Evolutionary conservation across 2,797 vertebrate genomes (phyloP).

Genomic region (Halcyon smyrnensis): DNA sequence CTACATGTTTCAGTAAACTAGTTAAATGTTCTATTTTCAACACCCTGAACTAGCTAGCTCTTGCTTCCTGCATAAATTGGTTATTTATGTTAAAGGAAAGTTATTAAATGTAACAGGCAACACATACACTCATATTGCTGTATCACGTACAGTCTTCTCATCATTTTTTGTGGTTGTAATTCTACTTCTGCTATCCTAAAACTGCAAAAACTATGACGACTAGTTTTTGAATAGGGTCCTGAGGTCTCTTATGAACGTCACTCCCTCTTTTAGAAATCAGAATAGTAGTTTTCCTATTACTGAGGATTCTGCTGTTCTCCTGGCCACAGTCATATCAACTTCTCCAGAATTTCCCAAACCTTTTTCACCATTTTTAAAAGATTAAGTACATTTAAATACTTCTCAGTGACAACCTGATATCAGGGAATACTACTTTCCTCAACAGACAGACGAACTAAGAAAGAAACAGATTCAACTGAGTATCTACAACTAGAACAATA

Average conservation of each 20-base stretch:
- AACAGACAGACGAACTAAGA: fast-evolving
- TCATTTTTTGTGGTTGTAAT: background rate
- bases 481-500: background rate
- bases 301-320: background rate
- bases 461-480: background rate
- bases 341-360: background rate
- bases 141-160: background rate
- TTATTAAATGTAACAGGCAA: background rate
- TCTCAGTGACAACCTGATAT: background rate
- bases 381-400: background rate
- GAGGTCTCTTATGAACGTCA: background rate
- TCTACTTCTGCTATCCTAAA: background rate
- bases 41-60: background rate
- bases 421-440: background rate
- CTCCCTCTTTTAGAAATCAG: background rate
- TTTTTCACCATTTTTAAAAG: background rate
- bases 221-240: background rate
- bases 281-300: background rate
- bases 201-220: background rate
- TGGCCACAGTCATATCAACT: background rate
- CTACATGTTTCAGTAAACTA: background rate
- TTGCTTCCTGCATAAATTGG: background rate
- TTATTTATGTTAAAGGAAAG: background rate
- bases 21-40: background rate
- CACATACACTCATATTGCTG: background rate